Evolutionary conservation across 2,113 vertebrate genomes (phyloP).

Genomic region (Paramisgurnus dabryanus): DNA sequence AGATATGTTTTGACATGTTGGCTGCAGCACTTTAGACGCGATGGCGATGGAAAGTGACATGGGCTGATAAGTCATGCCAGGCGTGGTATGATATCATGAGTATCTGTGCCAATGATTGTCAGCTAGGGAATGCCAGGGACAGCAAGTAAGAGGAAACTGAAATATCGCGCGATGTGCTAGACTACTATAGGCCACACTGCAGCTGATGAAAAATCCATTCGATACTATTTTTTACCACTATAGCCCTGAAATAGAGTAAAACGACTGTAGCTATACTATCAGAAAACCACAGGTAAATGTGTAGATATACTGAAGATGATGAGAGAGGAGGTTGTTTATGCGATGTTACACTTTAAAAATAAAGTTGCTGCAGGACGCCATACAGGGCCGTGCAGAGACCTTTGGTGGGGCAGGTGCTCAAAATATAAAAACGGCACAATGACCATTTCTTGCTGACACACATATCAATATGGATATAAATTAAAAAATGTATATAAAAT

Average conservation of each 20-base stretch:
- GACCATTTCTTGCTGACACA: too few relatives aligned
- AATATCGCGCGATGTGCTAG: conserved; percentile 8
- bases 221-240: background rate
- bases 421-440: too few relatives aligned
- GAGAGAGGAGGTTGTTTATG: too few relatives aligned
- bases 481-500: too few relatives aligned
- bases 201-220: conserved; percentile 28
- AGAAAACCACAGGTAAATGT: too few relatives aligned
- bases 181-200: conserved; percentile 29
- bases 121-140: conserved; percentile 26
- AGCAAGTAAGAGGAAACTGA: conserved; percentile 23
- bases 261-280: too few relatives aligned
- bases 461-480: too few relatives aligned
- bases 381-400: too few relatives aligned
- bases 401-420: too few relatives aligned
- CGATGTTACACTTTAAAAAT: too few relatives aligned
- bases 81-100: conserved; percentile 47
- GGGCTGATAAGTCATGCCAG: conserved; percentile 35
- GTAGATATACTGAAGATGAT: too few relatives aligned
- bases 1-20: conserved; percentile 52
- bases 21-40: conserved; percentile 34
- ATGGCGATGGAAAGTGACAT: conserved; percentile 32
- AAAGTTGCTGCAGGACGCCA: too few relatives aligned
- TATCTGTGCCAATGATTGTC: conserved; percentile 34
- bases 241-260: background rate